Evolutionary conservation across 2,797 vertebrate genomes (phyloP), one percentile per base, ranked within the genome.

Genomic region (Eutrigla gurnardus): DNA sequence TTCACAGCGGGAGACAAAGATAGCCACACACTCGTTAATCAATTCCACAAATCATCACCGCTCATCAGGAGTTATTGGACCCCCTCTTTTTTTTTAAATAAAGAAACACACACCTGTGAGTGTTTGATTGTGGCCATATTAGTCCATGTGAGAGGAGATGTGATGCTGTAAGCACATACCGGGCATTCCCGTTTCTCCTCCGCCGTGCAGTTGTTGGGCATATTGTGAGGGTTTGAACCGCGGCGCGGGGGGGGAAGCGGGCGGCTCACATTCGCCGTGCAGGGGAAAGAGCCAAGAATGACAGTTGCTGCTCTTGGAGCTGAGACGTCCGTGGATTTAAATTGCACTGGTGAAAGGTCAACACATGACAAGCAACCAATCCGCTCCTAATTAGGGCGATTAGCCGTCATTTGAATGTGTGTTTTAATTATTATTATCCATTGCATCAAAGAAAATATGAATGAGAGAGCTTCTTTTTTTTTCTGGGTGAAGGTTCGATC

Each of bases 201-300:
- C 93, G 84, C 93, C 74, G 87, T 96, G 94, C 96, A 97, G 96
- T 97, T 97, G 96, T 95, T 96, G 93, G 93, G 89, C 95, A 96
- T 97, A 95, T 95, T 93, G 94, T 89, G 89, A 94, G 91, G 94
- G 25, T 60, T 60, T 97, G 95, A 95, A 94, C 94, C 93, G 91
- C 89, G 78, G 91, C 86, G 88, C 92, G 6, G 57, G 86, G 89
- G 92, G 37, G n/a, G 37, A 14, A 77, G 49, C 9, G 8, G 18
- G 49, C 86, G 52, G 93, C 91, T 95, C 86, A 82, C 94, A 95
- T 96, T 96, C 93, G 88, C 92, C 0, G 85, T 89, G 92, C 93
- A 92, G 86, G 88, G 25, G 25, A 25, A 94, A 90, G 86, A 86
- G 89, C 93, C 97, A 97, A 95, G 93, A 96, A 94, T 88, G 95